Percentiles rank a stretch among this genome's conserved stretches.
These are phyloP conservation scores for Symphodus melops DNA, from an alignment of 2,113 vertebrate genomes.

Conservation along the genomic window DNA sequence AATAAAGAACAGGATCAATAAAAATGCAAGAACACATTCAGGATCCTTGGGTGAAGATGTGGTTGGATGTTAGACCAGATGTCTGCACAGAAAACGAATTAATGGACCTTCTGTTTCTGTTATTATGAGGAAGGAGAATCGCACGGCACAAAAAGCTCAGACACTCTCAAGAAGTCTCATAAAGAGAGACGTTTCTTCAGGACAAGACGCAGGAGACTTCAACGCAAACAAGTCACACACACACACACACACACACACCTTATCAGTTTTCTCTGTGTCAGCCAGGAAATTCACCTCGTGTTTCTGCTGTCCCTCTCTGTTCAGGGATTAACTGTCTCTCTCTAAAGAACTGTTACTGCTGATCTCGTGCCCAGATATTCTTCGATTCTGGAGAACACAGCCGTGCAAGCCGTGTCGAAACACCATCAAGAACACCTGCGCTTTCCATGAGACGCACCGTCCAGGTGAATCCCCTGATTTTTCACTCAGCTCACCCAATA, in stretches of 20 bases:
- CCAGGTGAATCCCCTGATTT: constrained; percentile 43
- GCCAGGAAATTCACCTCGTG: constrained; percentile 34
- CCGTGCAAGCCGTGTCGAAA: constrained; percentile 6
- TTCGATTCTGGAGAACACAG: constrained; percentile 10
- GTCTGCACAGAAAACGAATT: constrained; percentile 38
- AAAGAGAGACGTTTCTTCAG: constrained; percentile 30
- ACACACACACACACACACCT: constrained; percentile 7
- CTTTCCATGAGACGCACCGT: constrained; percentile 39
- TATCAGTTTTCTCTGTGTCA: constrained; percentile 38
- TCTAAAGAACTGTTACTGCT: constrained; percentile 46
- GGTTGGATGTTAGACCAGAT: constrained; percentile 53
- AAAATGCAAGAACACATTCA: constrained; percentile 58
- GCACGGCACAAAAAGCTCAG: background rate
- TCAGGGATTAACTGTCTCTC: constrained; percentile 51
- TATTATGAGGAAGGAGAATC: constrained; percentile 22
- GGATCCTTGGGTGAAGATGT: constrained; percentile 29
- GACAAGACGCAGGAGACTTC: constrained; percentile 22
- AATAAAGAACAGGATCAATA: constrained; percentile 49
- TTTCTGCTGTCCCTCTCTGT: constrained; percentile 51
- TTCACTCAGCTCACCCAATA: constrained; percentile 31
- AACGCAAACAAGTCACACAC: constrained; percentile 8
- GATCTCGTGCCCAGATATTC: constrained; percentile 23
- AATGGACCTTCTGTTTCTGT: constrained; percentile 55
- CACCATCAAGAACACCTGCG: constrained; percentile 41
- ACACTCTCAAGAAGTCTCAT: constrained; percentile 19